These are phyloP conservation scores for Phycodurus eques DNA, from an alignment of 2,113 vertebrate genomes.

Conservation along the genomic window DNA sequence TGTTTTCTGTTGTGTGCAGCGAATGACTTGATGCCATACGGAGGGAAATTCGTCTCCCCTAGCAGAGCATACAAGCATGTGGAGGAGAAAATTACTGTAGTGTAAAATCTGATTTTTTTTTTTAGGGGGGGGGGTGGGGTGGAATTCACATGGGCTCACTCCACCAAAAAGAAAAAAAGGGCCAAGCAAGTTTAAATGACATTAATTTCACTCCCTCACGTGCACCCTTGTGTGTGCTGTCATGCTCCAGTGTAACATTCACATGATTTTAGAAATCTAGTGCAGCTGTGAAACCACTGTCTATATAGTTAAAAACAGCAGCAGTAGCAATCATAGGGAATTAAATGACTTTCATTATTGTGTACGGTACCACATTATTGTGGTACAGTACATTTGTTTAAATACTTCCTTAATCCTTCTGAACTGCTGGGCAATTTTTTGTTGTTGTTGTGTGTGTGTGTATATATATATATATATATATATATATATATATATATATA, in stretches of 20 bases:
- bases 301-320: background rate
- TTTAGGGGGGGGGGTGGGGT: background rate
- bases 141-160: background rate
- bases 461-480: too few relatives aligned
- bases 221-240: constrained; percentile 9
- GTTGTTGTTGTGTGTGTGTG: background rate
- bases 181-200: constrained; percentile 1
- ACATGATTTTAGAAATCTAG: background rate
- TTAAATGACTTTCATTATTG: background rate
- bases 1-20: background rate
- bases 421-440: background rate
- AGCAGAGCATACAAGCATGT: constrained; percentile 18
- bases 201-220: constrained; percentile 1
- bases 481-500: too few relatives aligned
- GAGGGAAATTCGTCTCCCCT: background rate
- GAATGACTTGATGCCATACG: background rate
- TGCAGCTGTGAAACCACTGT: background rate
- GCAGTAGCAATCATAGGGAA: background rate
- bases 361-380: background rate
- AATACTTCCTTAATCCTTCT: background rate
- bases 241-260: background rate
- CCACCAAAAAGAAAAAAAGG: constrained; percentile 8
- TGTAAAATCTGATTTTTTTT: constrained; percentile 20
- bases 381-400: background rate
- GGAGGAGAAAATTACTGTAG: constrained; percentile 22